Conservation (phyloP, 2,888 invertebrate species). For the Hedychridium roseum region DNA sequence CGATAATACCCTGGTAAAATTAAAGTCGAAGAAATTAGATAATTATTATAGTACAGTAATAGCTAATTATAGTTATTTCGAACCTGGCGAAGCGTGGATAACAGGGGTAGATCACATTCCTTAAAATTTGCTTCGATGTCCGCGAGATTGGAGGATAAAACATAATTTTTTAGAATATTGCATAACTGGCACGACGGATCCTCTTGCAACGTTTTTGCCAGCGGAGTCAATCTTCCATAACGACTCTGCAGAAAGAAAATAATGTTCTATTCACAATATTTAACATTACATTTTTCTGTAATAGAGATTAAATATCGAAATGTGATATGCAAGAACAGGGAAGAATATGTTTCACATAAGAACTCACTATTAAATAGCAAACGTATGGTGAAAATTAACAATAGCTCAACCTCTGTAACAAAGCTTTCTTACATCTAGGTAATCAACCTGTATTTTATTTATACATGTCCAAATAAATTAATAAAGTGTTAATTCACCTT, state of each 20-base stretch:
- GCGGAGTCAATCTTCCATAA: conserved; percentile 85
- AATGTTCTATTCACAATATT: no score
- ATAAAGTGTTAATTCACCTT: conserved; percentile 74
- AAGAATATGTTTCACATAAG: background rate
- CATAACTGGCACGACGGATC: conserved; percentile 96
- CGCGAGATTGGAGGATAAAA: conserved; percentile 78
- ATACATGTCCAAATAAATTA: no score
- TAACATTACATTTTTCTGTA: no score
- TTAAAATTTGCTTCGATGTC: conserved; percentile 85
- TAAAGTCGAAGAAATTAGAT: no score
- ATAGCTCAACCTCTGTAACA: no score
- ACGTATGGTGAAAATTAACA: background rate
- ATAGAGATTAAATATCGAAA: no score
- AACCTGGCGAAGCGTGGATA: conserved; percentile 88
- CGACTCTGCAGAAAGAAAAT: conserved; percentile 74
- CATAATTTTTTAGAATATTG: conserved; percentile 85
- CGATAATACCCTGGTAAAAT: conserved; percentile 85
- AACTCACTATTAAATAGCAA: conserved; percentile 1
- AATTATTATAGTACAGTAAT: no score
- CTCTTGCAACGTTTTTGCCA: conserved; percentile 90
- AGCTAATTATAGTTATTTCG: conserved; percentile 5
- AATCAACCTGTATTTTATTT: no score
- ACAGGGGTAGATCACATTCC: conserved; percentile 83
- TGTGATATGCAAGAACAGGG: no score
- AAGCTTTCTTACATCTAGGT: no score